Evolutionary conservation across 2,797 vertebrate genomes (phyloP).

Genomic region (Holocentrus rufus): DNA sequence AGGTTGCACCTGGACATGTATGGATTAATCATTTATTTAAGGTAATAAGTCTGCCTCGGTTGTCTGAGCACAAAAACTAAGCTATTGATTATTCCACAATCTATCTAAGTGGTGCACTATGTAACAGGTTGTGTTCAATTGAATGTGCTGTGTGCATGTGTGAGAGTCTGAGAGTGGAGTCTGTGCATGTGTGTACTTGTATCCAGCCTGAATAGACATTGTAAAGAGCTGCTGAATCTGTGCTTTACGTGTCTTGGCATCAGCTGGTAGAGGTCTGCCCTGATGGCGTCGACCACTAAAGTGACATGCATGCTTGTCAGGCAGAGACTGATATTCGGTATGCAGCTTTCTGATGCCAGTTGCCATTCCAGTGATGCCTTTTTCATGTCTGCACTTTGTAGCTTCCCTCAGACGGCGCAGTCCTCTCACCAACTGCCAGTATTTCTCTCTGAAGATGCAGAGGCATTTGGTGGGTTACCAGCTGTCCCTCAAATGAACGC

Average conservation of each 20-base stretch:
- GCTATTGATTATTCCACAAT: background rate
- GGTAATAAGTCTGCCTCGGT: background rate
- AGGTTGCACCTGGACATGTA: background rate
- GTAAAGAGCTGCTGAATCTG: constrained; percentile 13
- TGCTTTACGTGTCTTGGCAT: background rate
- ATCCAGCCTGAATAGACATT: background rate
- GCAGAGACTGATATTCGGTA: constrained; percentile 19
- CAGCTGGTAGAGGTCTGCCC: constrained; percentile 12
- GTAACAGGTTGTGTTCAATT: constrained; percentile 3
- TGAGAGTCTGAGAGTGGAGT: background rate
- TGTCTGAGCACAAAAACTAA: background rate
- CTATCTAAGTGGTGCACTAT: background rate
- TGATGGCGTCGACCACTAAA: constrained; percentile 16
- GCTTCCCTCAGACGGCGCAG: constrained; percentile 46
- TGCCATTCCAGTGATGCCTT: constrained; percentile 64
- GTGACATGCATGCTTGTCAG: constrained; percentile 22
- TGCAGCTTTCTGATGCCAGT: constrained; percentile 46
- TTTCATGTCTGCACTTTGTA: constrained; percentile 37
- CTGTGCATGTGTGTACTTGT: background rate
- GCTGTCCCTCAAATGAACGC: constrained; percentile 68
- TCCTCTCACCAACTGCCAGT: constrained; percentile 67
- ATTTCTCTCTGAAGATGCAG: constrained; percentile 55
- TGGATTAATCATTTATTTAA: background rate
- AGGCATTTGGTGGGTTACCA: constrained; percentile 60
- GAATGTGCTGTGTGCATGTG: background rate